Percentiles rank a stretch among this genome's conserved stretches.
Evolutionary conservation across 2,797 vertebrate genomes (phyloP).

Genomic region (Salmo trutta): DNA sequence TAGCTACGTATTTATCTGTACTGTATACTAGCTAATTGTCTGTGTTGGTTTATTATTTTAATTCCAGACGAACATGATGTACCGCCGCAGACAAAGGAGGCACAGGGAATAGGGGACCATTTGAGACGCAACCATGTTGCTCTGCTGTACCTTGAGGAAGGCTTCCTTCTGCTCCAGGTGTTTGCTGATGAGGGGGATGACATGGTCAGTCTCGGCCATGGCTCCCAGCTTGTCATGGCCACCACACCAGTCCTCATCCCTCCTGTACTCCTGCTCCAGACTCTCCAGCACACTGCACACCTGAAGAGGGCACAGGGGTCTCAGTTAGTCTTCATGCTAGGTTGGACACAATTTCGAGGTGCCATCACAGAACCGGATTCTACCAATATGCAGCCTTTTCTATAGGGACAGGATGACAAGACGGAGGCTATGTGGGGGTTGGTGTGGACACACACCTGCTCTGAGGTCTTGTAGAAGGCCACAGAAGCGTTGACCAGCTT

Average conservation of each 20-base stretch:
- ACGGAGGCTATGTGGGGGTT: background rate
- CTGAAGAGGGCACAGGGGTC: slow-evolving; percentile 61
- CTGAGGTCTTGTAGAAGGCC: slow-evolving; percentile 98
- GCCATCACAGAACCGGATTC: slow-evolving; percentile 7
- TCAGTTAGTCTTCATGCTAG: background rate
- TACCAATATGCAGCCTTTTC: background rate
- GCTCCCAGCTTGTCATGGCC: slow-evolving; percentile 91
- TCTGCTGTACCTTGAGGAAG: slow-evolving; percentile 89
- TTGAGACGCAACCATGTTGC: background rate
- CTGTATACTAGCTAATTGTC: background rate
- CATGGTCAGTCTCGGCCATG: slow-evolving; percentile 86
- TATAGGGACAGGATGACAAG: too few relatives aligned
- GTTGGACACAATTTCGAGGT: background rate
- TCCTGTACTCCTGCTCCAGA: slow-evolving; percentile 93
- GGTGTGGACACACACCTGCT: slow-evolving; percentile 80
- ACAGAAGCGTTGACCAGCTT: slow-evolving; percentile 98
- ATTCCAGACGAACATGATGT: too few relatives aligned
- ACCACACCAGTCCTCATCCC: slow-evolving; percentile 97
- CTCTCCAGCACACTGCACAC: slow-evolving; percentile 97
- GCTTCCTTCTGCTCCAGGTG: slow-evolving; percentile 99
- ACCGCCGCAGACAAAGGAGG: background rate
- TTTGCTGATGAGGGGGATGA: slow-evolving; percentile 96
- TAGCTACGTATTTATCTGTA: background rate
- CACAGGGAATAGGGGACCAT: background rate
- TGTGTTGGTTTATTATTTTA: too few relatives aligned